Conservation (phyloP, 1,140 invertebrate species). For the Penaeus japonicus region DNA sequence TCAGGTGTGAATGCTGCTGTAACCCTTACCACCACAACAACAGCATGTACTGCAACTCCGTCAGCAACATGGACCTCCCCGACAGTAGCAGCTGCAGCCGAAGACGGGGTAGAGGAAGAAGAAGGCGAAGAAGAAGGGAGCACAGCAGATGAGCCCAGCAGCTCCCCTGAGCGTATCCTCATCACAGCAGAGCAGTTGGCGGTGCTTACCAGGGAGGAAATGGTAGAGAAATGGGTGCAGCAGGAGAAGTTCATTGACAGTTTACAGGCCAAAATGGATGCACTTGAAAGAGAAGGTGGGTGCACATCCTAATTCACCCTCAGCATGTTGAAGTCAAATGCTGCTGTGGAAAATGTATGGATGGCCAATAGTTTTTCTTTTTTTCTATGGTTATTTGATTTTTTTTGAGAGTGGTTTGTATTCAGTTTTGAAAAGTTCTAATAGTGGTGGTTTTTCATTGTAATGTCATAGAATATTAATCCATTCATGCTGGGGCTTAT, state of each 20-base stretch:
- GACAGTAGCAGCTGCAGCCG: neutral
- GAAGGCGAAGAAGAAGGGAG: slow-evolving; percentile 29
- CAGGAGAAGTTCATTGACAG: slow-evolving; percentile 69
- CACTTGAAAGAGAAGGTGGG: slow-evolving; percentile 66
- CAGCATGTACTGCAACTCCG: neutral
- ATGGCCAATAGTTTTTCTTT: too few species aligned
- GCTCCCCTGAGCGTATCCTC: slow-evolving; percentile 62
- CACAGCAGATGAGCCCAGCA: slow-evolving; percentile 7
- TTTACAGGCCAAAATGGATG: slow-evolving; percentile 66
- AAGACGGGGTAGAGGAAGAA: slow-evolving; percentile 23
- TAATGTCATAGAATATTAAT: too few species aligned
- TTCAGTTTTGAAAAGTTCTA: too few species aligned
- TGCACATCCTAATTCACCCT: neutral
- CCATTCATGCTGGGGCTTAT: too few species aligned
- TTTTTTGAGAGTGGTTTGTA: too few species aligned
- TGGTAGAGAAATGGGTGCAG: slow-evolving; percentile 68
- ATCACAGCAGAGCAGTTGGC: slow-evolving; percentile 68
- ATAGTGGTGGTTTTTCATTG: too few species aligned
- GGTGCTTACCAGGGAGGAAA: slow-evolving; percentile 67
- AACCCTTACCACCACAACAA: neutral
- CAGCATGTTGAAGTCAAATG: too few species aligned
- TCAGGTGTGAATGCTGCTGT: too few species aligned
- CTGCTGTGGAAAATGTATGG: too few species aligned
- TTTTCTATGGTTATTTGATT: too few species aligned
- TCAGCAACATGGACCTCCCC: neutral